Percentiles rank a stretch among this genome's conserved stretches.
Conservation (phyloP, 2,797 vertebrate genomes). For the Aphelocoma californica region DNA sequence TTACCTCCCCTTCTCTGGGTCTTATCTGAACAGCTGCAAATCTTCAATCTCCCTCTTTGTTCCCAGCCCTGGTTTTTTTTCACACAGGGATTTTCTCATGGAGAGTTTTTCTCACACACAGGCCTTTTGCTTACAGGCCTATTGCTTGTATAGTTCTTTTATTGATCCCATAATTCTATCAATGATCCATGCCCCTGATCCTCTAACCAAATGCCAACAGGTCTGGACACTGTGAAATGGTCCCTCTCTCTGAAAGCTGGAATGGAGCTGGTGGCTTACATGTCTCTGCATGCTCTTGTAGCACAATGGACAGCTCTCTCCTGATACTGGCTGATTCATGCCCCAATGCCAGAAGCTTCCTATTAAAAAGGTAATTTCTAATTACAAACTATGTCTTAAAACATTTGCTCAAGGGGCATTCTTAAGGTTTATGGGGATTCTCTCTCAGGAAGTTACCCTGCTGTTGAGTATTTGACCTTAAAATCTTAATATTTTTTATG, state of each 20-base stretch:
- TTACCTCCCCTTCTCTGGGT: too few species aligned
- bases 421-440: not conserved
- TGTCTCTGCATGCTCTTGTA: fast-evolving
- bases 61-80: too few species aligned
- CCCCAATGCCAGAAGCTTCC: not conserved
- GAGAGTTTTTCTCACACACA: too few species aligned
- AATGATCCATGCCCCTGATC: too few species aligned
- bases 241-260: not conserved
- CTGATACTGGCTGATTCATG: fast-evolving
- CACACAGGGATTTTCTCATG: too few species aligned
- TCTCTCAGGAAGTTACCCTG: not conserved
- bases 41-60: too few species aligned
- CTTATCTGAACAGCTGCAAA: too few species aligned
- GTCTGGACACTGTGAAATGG: fast-evolving
- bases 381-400: not conserved
- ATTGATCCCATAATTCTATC: too few species aligned
- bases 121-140: too few species aligned
- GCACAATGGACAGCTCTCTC: not conserved
- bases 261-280: not conserved
- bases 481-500: not conserved
- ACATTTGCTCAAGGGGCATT: not conserved
- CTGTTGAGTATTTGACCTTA: not conserved
- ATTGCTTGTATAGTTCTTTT: too few species aligned
- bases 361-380: not conserved
- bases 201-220: too few species aligned